Conservation (phyloP, 2,797 vertebrate species). For the Mergus octosetaceus region DNA sequence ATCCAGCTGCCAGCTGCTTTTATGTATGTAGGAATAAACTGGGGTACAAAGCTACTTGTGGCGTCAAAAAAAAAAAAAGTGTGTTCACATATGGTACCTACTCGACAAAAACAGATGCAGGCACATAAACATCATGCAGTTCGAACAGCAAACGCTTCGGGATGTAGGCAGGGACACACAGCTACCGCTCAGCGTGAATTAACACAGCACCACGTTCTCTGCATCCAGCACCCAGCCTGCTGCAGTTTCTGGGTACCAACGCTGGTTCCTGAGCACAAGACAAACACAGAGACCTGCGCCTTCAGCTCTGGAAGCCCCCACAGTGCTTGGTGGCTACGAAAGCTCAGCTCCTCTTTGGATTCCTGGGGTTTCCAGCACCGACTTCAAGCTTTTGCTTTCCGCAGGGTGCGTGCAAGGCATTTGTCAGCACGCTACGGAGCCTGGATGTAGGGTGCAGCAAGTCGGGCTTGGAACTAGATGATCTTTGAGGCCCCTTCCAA, state of each 20-base stretch:
- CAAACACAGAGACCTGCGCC: not conserved
- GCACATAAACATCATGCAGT: fast-evolving
- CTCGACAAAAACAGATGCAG: not conserved
- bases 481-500: too few species aligned
- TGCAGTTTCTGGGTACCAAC: fast-evolving
- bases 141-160: not conserved
- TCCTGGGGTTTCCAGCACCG: not conserved
- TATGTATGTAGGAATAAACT: fast-evolving
- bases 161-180: fast-evolving
- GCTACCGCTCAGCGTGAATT: not conserved
- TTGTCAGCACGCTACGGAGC: fast-evolving
- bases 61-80: not conserved
- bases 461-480: too few species aligned
- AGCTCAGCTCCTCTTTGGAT: not conserved
- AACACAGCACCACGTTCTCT: fast-evolving
- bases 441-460: fast-evolving
- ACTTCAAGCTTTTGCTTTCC: not conserved
- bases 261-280: not conserved
- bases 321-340: fast-evolving
- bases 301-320: not conserved
- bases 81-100: not conserved
- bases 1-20: slow-evolving; percentile 5
- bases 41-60: not conserved
- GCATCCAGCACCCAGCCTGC: fast-evolving
- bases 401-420: fast-evolving